Evolutionary conservation across 2,113 vertebrate genomes (phyloP).

Genomic region (Cairina moschata): DNA sequence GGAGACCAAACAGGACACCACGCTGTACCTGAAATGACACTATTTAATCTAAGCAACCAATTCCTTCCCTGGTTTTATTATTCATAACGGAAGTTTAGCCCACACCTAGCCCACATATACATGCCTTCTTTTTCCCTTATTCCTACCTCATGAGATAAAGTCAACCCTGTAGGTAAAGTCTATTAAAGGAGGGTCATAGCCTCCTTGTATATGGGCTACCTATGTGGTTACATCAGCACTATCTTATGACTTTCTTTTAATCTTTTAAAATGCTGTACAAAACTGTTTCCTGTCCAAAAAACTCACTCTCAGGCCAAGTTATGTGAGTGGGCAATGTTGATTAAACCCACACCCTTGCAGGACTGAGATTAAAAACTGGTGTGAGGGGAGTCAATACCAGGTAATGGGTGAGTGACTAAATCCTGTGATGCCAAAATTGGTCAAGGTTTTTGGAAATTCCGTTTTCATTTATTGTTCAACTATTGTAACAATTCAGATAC

Average conservation of each 20-base stretch:
- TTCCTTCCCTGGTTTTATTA: not conserved
- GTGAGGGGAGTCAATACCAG: not conserved
- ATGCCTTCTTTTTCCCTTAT: not conserved
- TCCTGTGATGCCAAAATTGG: not conserved
- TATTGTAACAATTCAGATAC: not conserved
- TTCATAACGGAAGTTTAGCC: not conserved
- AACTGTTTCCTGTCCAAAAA: not conserved
- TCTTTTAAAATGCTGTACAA: not conserved
- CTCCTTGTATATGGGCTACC: not conserved
- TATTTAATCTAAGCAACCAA: not conserved
- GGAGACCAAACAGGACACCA: not conserved
- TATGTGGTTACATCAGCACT: not conserved
- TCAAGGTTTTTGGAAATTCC: not conserved
- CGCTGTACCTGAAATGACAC: not conserved
- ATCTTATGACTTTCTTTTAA: not conserved
- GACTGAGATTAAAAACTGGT: not conserved
- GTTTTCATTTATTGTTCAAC: not conserved
- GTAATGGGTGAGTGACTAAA: not conserved
- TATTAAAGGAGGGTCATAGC: not conserved
- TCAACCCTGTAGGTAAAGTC: not conserved
- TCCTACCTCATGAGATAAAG: not conserved
- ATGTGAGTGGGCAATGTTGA: not conserved
- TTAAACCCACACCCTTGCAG: not conserved
- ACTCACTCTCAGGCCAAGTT: not conserved
- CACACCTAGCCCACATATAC: no score